A percentile compares a stretch with the other conserved stretches of the same genome.
Evolutionary conservation across 2,888 invertebrate species (phyloP).

Genomic region (Pandemis heparana): DNA sequence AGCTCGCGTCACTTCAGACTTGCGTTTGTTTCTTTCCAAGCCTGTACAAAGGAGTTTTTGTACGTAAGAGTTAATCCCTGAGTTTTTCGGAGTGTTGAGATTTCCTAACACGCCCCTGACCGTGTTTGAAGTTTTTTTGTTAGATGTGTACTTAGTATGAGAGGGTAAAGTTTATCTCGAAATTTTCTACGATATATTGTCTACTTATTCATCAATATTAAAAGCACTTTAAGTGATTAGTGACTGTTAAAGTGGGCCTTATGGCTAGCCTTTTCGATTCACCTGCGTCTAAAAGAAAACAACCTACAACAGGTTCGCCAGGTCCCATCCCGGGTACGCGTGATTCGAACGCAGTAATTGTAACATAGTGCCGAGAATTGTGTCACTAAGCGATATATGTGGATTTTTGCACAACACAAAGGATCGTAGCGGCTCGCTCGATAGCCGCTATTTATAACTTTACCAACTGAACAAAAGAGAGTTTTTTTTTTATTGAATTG

Average conservation of each 20-base stretch:
- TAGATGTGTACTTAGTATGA: background rate
- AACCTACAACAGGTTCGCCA: constrained; percentile 2
- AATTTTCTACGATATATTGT: background rate
- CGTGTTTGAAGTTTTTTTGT: constrained; percentile 2
- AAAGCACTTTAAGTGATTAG: constrained; percentile 6
- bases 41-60: constrained; percentile 49
- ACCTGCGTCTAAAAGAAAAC: constrained; percentile 30
- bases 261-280: constrained; percentile 17
- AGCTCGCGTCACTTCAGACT: constrained; percentile 59
- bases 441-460: constrained; percentile 36
- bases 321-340: background rate
- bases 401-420: constrained; percentile 34
- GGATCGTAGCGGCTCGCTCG: constrained; percentile 28
- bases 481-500: constrained; percentile 36
- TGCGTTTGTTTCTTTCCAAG: constrained; percentile 51
- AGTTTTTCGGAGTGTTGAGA: constrained; percentile 40
- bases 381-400: constrained; percentile 38
- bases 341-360: constrained; percentile 26
- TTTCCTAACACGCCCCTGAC: constrained; percentile 8
- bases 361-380: constrained; percentile 27
- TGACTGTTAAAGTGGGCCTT: constrained; percentile 15
- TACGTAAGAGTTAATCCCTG: constrained; percentile 49
- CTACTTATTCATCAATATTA: background rate
- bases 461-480: constrained; percentile 30
- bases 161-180: background rate